Percentiles rank a stretch among this genome's conserved stretches.
Evolutionary conservation across 1,140 invertebrate genomes (phyloP).

Genomic region (Prorops nasuta): DNA sequence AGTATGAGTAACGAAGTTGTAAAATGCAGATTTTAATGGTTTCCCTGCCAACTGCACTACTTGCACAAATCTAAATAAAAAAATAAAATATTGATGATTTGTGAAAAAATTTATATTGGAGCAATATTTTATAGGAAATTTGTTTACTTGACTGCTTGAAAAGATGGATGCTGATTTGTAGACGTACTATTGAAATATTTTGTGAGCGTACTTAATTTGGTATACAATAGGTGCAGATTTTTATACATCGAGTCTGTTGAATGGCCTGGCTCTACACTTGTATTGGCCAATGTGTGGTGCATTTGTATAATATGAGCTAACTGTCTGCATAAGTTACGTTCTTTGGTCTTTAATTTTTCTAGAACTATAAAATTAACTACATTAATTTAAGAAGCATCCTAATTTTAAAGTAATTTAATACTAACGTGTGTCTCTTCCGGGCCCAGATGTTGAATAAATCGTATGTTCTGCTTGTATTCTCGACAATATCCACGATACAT

Average conservation of each 20-base stretch:
- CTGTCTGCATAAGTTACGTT: constrained; percentile 53
- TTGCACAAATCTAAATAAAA: constrained; percentile 55
- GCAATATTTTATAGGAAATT: constrained; percentile 7
- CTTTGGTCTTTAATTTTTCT: constrained; percentile 49
- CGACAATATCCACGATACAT: constrained; percentile 49
- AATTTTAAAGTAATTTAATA: too few species aligned
- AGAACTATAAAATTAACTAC: constrained; percentile 26
- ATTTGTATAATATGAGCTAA: constrained; percentile 49
- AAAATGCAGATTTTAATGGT: constrained; percentile 56
- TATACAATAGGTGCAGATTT: constrained; percentile 53
- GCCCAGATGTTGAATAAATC: too few species aligned
- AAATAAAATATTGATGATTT: background rate
- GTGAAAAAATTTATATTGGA: background rate
- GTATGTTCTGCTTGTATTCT: constrained; percentile 52
- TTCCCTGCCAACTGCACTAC: constrained; percentile 61
- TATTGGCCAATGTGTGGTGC: constrained; percentile 44
- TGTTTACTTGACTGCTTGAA: constrained; percentile 52
- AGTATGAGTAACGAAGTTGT: constrained; percentile 58
- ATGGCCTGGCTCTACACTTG: constrained; percentile 40
- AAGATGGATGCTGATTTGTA: constrained; percentile 46
- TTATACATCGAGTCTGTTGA: constrained; percentile 52
- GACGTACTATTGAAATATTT: constrained; percentile 57
- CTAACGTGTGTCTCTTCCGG: too few species aligned
- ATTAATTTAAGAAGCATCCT: constrained; percentile 8
- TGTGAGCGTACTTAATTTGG: constrained; percentile 47